Evolutionary conservation across 2,113 vertebrate species (phyloP).

Genomic region (Epinephelus moara): DNA sequence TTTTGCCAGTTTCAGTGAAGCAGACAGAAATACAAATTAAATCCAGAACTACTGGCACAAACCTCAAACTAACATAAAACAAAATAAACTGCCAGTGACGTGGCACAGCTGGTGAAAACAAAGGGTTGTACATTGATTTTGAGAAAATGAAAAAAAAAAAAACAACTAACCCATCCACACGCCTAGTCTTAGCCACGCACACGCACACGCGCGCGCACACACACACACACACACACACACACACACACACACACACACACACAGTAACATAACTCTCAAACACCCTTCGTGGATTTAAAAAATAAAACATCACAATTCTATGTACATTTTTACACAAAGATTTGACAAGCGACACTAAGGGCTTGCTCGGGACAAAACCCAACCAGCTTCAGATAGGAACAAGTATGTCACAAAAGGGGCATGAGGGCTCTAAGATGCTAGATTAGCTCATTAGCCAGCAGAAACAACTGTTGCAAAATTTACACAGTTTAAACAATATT

Average conservation of each 20-base stretch:
- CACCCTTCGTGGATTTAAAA: slow-evolving; percentile 46
- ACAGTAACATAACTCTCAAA: slow-evolving; percentile 26
- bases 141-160: slow-evolving; percentile 21
- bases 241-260: not conserved
- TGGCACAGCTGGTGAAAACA: slow-evolving; percentile 54
- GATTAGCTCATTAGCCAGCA: slow-evolving; percentile 23
- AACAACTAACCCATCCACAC: not conserved
- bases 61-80: not conserved
- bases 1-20: slow-evolving; percentile 7
- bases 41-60: slow-evolving; percentile 14
- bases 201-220: not conserved
- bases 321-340: slow-evolving; percentile 78
- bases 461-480: not conserved
- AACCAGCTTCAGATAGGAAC: slow-evolving; percentile 27
- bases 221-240: slow-evolving; percentile 17
- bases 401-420: not conserved
- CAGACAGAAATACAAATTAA: not conserved
- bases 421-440: not conserved
- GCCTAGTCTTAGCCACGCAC: not conserved
- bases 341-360: slow-evolving; percentile 41
- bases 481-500: slow-evolving; percentile 14
- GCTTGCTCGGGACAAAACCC: not conserved
- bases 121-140: slow-evolving; percentile 8
- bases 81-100: slow-evolving; percentile 1
- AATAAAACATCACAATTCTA: slow-evolving; percentile 67